Evolutionary conservation across 2,888 invertebrate genomes (phyloP).

Genomic region (Axea sp.): DNA sequence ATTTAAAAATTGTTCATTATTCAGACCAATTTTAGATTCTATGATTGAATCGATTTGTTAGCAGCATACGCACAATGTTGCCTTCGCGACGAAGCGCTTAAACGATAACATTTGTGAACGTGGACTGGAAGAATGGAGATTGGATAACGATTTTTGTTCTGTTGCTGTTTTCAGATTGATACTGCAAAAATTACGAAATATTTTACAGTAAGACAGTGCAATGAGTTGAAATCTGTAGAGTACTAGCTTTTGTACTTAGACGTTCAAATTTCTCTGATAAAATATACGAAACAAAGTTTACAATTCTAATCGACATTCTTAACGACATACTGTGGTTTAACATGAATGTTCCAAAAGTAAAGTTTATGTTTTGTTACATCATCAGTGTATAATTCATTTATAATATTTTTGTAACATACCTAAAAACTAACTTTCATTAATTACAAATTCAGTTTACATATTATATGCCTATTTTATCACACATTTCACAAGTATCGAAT

Average conservation of each 20-base stretch:
- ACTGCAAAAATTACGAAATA: background rate
- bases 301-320: too few species aligned
- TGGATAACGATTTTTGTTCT: conserved; percentile 23
- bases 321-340: too few species aligned
- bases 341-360: too few species aligned
- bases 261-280: too few species aligned
- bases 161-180: background rate
- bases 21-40: conserved; percentile 43
- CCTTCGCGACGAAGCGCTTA: conserved; percentile 69
- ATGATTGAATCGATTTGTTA: conserved; percentile 57
- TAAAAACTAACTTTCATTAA: too few species aligned
- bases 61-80: conserved; percentile 74
- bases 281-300: background rate
- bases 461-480: too few species aligned
- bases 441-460: too few species aligned
- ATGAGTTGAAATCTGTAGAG: conserved; percentile 2
- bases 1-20: conserved; percentile 13
- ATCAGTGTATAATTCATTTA: too few species aligned
- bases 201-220: background rate
- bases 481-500: too few species aligned
- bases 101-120: conserved; percentile 35
- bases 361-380: too few species aligned
- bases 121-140: conserved; percentile 1
- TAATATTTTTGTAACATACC: too few species aligned
- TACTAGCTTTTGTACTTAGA: conserved; percentile 14